phyloP scores from a whole-genome alignment of 2,113 vertebrate species.

The Larimichthys polyactis region DNA sequence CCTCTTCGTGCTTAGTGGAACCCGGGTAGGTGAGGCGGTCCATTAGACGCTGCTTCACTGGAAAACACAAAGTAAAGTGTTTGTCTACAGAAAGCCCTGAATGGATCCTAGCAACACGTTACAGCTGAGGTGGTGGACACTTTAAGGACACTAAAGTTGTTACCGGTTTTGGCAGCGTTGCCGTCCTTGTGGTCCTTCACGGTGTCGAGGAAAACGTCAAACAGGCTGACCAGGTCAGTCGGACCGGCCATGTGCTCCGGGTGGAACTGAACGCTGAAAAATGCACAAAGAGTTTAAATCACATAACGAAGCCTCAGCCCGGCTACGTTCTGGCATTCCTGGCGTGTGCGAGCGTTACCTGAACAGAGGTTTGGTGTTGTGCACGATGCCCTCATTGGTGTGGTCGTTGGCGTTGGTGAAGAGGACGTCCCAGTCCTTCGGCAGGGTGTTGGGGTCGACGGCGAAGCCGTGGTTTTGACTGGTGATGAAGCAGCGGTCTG shows the following conservation, averaged over 20 bases:
- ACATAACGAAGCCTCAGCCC: neutral
- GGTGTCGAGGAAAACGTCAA: conserved; percentile 90
- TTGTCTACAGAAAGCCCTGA: neutral
- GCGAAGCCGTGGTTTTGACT: conserved; percentile 98
- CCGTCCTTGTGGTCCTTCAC: conserved; percentile 81
- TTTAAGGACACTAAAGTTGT: neutral
- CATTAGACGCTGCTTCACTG: conserved; percentile 88
- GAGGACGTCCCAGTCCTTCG: conserved; percentile 89
- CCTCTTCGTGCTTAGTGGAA: conserved; percentile 62
- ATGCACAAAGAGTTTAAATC: neutral
- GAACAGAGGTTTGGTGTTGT: conserved; percentile 91
- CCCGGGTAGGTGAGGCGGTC: conserved; percentile 80
- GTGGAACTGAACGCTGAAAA: conserved; percentile 94
- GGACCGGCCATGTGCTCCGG: conserved; percentile 96
- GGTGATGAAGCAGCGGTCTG: conserved; percentile 94
- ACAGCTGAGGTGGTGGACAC: neutral
- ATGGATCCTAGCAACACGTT: neutral
- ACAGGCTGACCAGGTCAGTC: conserved; percentile 91
- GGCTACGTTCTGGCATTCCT: too few relatives aligned
- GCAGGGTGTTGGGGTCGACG: conserved; percentile 87
- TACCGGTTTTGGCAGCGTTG: conserved; percentile 81
- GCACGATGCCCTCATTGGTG: conserved; percentile 94
- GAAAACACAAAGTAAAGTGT: neutral
- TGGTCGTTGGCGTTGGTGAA: conserved; percentile 96
- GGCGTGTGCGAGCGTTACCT: conserved; percentile 81